Evolutionary conservation across 1,140 invertebrate species (phyloP).

Genomic region (Panulirus ornatus): DNA sequence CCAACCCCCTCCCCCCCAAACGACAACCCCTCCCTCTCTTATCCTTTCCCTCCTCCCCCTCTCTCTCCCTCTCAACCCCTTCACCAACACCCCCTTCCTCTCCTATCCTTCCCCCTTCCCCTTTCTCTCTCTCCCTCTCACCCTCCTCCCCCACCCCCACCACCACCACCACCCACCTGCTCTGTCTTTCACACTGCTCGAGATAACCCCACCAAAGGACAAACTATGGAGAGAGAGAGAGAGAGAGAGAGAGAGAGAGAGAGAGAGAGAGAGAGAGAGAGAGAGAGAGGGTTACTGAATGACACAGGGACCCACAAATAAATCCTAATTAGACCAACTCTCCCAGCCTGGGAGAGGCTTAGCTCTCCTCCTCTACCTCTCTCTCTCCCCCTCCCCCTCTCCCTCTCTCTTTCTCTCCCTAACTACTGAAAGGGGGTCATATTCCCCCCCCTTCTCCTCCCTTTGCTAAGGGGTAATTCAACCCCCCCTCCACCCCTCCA

Average conservation of each 20-base stretch:
- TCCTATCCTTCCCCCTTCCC: neutral
- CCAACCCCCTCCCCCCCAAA: too few species aligned
- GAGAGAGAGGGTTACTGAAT: neutral
- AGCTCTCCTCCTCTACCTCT: conserved; percentile 23
- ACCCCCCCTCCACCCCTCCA: neutral
- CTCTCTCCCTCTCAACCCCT: too few species aligned
- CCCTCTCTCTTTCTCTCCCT: conserved; percentile 1
- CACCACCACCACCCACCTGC: neutral
- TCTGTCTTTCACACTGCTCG: neutral
- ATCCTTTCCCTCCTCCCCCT: neutral
- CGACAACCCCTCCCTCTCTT: too few species aligned
- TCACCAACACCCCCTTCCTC: neutral
- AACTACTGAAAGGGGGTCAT: too few species aligned
- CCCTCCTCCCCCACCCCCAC: neutral
- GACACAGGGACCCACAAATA: too few species aligned
- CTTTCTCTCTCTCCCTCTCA: neutral
- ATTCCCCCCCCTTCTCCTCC: too few species aligned
- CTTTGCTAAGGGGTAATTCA: too few species aligned
- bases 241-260: neutral
- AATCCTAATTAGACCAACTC: too few species aligned
- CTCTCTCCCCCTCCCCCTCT: neutral
- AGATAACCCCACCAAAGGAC: too few species aligned
- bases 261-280: conserved; percentile 23
- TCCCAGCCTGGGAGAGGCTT: too few species aligned
- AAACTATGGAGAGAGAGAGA: neutral